Percentiles rank a stretch among this genome's conserved stretches.
phyloP scores from a whole-genome alignment of 2,888 invertebrate genomes.

The Nephrotoma guestfalica region DNA sequence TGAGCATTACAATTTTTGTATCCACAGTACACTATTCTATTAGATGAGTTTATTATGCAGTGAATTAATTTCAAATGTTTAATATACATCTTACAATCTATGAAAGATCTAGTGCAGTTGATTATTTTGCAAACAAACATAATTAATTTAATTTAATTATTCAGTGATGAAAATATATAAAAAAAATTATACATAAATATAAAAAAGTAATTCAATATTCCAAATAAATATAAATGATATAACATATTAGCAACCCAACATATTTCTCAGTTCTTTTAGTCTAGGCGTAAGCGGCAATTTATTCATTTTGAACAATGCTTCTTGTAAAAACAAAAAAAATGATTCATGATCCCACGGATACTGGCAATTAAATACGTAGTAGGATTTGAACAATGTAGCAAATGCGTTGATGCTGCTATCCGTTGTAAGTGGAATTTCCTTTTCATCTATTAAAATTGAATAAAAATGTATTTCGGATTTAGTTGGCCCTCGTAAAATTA shows the following conservation, averaged over 20 bases:
- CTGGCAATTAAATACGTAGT: neutral
- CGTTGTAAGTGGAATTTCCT: neutral
- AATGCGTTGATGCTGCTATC: neutral
- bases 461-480: no score
- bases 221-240: no score
- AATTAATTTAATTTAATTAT: neutral
- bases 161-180: neutral
- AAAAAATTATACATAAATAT: neutral
- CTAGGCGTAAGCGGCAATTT: neutral
- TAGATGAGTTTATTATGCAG: no score
- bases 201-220: neutral
- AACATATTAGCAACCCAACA: neutral
- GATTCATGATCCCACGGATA: neutral
- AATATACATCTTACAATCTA: neutral
- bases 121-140: neutral
- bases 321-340: neutral
- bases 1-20: neutral
- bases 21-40: neutral
- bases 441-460: neutral
- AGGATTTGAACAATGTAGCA: neutral
- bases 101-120: neutral
- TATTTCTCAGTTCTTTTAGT: neutral
- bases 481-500: no score
- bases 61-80: neutral
- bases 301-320: neutral